Evolutionary conservation across 23 tunicate genomes (phyloP).

Genomic region (Halocynthia aurantium): DNA sequence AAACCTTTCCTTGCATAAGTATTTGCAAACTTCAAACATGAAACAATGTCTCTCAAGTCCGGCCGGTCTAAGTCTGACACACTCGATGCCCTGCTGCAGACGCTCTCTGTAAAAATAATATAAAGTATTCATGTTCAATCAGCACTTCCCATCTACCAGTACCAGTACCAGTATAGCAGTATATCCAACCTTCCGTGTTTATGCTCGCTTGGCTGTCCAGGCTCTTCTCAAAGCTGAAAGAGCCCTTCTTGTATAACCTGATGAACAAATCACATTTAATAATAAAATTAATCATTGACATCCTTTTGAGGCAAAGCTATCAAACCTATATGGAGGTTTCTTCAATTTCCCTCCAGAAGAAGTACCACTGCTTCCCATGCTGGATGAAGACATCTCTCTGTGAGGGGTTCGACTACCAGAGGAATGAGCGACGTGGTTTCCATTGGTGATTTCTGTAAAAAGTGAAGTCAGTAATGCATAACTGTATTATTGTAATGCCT

Average conservation of each 20-base stretch:
- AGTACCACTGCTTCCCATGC: neutral
- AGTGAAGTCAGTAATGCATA: neutral
- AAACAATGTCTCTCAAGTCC: constrained; percentile 12
- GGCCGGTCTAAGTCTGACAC: constrained; percentile 20
- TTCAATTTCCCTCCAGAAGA: neutral
- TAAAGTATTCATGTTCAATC: too few relatives aligned
- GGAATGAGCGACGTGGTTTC: neutral
- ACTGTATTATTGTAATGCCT: neutral
- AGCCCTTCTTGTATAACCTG: constrained; percentile 7
- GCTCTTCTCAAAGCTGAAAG: constrained; percentile 56
- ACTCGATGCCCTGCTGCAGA: constrained; percentile 11
- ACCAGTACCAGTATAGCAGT: too few relatives aligned
- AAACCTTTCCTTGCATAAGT: constrained; percentile 36
- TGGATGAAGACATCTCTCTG: constrained; percentile 6
- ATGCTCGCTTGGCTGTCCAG: constrained; percentile 29
- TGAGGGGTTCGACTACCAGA: constrained; percentile 14
- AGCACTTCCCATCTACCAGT: too few relatives aligned
- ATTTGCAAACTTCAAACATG: constrained; percentile 23
- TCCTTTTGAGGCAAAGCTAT: neutral
- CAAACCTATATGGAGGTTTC: constrained; percentile 2
- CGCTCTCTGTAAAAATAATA: neutral
- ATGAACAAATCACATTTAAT: too few relatives aligned
- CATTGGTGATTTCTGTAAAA: too few relatives aligned
- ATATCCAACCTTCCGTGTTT: neutral
- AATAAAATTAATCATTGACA: too few relatives aligned